phyloP scores from a whole-genome alignment of 1,140 invertebrate genomes.

The Aphelinus atriplicis region DNA sequence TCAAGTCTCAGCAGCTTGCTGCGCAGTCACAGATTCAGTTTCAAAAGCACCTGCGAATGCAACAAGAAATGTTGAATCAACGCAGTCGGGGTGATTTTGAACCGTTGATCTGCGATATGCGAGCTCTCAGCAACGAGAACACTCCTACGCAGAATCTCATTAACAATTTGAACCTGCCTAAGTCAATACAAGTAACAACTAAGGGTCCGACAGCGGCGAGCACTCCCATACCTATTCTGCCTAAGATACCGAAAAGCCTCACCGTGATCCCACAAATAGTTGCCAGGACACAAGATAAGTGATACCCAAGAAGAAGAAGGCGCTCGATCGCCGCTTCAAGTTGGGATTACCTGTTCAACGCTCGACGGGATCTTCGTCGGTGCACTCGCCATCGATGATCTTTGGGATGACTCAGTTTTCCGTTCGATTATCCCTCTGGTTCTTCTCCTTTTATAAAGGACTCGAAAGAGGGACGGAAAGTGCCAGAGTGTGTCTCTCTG shows the following conservation, averaged over 20 bases:
- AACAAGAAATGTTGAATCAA: conserved; percentile 62
- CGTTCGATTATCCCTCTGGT: background rate
- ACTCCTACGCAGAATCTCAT: conserved; percentile 60
- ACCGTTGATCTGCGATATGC: conserved; percentile 64
- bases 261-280: conserved; percentile 78
- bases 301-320: conserved; percentile 41
- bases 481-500: no score
- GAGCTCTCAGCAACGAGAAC: conserved; percentile 58
- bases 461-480: background rate
- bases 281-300: conserved; percentile 59
- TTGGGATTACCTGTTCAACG: conserved; percentile 21
- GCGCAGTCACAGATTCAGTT: conserved; percentile 56
- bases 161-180: conserved; percentile 61
- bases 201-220: conserved; percentile 54
- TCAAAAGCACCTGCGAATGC: conserved; percentile 61
- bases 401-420: conserved; percentile 6
- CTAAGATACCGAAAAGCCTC: conserved; percentile 80
- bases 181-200: conserved; percentile 64
- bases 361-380: background rate
- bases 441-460: conserved; percentile 5
- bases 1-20: conserved; percentile 46
- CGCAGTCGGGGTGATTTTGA: conserved; percentile 63
- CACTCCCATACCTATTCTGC: conserved; percentile 65
- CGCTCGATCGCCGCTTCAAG: conserved; percentile 15
- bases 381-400: background rate